Evolutionary conservation across 2,113 vertebrate species (phyloP).

Genomic region (Isurus oxyrinchus): DNA sequence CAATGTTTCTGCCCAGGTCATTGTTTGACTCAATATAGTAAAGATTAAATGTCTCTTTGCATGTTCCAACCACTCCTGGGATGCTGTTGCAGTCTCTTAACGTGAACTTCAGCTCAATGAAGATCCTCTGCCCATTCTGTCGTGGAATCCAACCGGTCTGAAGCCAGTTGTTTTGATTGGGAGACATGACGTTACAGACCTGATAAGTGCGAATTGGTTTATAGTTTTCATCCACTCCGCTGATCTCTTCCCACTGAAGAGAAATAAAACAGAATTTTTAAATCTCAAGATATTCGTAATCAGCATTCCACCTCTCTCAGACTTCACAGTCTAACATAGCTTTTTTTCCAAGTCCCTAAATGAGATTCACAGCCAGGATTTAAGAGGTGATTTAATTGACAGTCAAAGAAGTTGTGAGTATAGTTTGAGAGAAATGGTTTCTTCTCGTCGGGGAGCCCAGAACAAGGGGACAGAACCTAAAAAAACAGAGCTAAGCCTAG

Average conservation of each 20-base stretch:
- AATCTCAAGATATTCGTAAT: not conserved
- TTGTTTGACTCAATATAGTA: slow-evolving; percentile 79
- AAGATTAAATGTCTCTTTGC: slow-evolving; percentile 96
- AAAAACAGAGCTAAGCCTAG: not conserved
- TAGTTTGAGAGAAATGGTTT: not conserved
- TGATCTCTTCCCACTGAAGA: slow-evolving; percentile 94
- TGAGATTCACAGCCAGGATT: slow-evolving; percentile 37
- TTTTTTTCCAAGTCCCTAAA: slow-evolving; percentile 44
- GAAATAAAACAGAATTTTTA: slow-evolving; percentile 1
- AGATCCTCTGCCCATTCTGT: slow-evolving; percentile 80
- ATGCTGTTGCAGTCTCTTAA: slow-evolving; percentile 95
- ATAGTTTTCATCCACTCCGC: slow-evolving; percentile 84
- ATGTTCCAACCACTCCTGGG: slow-evolving; percentile 79
- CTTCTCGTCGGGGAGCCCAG: not conserved
- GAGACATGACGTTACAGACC: slow-evolving; percentile 94
- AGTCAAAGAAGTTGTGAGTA: not conserved
- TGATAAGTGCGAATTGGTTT: slow-evolving; percentile 91
- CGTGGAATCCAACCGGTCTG: slow-evolving; percentile 88
- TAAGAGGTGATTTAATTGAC: not conserved
- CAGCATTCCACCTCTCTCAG: not conserved
- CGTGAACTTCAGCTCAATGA: slow-evolving; percentile 93
- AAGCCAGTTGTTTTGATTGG: slow-evolving; percentile 95
- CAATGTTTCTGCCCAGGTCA: slow-evolving; percentile 62
- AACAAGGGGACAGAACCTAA: not conserved
- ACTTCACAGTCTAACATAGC: slow-evolving; percentile 40